Conservation (phyloP, 1,140 invertebrate species). For the Rhynchophorus ferrugineus region DNA sequence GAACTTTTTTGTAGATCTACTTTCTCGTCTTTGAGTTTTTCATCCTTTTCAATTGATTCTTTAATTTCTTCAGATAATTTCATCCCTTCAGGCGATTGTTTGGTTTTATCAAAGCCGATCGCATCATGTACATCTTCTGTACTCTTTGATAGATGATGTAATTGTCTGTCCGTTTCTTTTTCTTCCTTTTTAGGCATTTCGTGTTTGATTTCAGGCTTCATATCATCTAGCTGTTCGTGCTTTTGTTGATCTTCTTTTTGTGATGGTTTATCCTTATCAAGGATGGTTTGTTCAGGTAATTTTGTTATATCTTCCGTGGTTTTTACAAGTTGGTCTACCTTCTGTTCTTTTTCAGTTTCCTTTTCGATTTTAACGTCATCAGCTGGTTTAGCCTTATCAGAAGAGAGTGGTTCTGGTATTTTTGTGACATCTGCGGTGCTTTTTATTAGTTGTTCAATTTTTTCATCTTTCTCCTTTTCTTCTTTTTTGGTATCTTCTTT, state of each 20-base stretch:
- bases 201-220: too few relatives aligned
- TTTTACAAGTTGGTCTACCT: neutral
- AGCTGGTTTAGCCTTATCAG: conserved; percentile 13
- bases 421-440: conserved; percentile 17
- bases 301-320: too few relatives aligned
- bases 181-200: conserved; percentile 12
- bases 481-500: conserved; percentile 16
- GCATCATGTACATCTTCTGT: neutral
- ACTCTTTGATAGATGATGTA: neutral
- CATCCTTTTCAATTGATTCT: too few relatives aligned
- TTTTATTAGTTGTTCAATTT: conserved; percentile 15
- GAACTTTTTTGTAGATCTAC: too few relatives aligned
- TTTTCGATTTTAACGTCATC: neutral
- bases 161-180: neutral
- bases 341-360: neutral
- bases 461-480: conserved; percentile 22
- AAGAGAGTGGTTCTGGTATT: conserved; percentile 22
- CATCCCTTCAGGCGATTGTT: too few relatives aligned
- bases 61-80: too few relatives aligned
- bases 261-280: too few relatives aligned
- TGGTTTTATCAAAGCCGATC: too few relatives aligned
- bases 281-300: too few relatives aligned
- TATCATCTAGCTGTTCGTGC: too few relatives aligned
- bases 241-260: too few relatives aligned
- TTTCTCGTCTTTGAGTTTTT: too few relatives aligned